Percentiles rank a stretch among this genome's conserved stretches.
Conservation (phyloP, 2,113 vertebrate genomes). For the Petaurus breviceps region DNA sequence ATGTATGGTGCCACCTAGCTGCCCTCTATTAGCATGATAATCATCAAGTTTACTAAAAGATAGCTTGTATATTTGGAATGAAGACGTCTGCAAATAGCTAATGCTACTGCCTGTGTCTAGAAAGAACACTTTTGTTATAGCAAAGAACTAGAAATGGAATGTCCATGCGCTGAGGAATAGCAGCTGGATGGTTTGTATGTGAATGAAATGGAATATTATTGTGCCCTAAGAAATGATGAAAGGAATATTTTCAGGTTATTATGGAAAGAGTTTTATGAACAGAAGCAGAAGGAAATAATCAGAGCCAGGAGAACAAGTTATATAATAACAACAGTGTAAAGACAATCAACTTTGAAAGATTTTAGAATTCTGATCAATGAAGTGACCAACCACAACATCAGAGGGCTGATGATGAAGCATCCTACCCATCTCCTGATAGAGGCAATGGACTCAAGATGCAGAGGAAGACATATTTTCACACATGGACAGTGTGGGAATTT, state of each 20-base stretch:
- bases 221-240: neutral
- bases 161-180: neutral
- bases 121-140: neutral
- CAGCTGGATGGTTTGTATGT: neutral
- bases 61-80: neutral
- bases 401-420: neutral
- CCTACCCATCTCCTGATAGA: neutral
- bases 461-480: neutral
- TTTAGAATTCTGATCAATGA: neutral
- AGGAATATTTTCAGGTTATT: neutral
- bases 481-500: neutral
- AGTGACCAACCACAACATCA: neutral
- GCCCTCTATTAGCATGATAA: neutral
- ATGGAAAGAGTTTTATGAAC: neutral
- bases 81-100: neutral
- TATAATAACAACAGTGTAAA: neutral
- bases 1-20: neutral
- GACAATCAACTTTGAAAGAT: neutral
- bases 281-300: neutral
- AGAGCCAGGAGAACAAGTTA: neutral
- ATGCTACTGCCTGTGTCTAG: neutral
- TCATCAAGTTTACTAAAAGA: neutral
- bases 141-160: neutral
- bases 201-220: neutral
- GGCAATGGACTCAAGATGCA: neutral